Evolutionary conservation across 2,888 invertebrate genomes (phyloP), one percentile per base, ranked within the genome.

Genomic region (Gisinianus flammeolus): DNA sequence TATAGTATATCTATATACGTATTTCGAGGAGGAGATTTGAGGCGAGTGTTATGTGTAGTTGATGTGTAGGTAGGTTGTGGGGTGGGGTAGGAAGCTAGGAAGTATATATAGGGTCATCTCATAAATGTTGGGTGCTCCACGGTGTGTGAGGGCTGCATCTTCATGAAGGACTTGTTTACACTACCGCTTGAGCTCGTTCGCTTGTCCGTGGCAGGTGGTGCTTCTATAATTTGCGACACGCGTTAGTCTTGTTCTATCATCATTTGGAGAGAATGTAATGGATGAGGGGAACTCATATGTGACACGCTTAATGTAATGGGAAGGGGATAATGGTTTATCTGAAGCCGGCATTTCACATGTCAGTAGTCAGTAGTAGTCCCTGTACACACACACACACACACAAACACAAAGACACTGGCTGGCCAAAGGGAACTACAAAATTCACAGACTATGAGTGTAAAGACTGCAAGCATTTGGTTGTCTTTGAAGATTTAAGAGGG

Each of bases 161-260:
- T n/a, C 16, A 19, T 68, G n/a, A n/a, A n/a, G n/a, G n/a, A n/a
- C n/a, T n/a, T n/a, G n/a, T n/a, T n/a, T n/a, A n/a, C n/a, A n/a
- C n/a, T n/a, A n/a, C n/a, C 28, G 10, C 31, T 33, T 30, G 2
- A 4, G 3, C 28, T 12, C 28, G 56, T 24, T 28, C 33, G 22
- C 19, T 64, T 78, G 66, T 78, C 75, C 66, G 70, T 33, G 66
- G 78, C 78, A 78, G 78, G 74, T 78, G 78, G 68, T 78, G 69
- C 54, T 5, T 19, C 30, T 44, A 56, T 77, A 77, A 77, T 77
- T 77, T 72, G 56, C 30, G 74, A 73, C 77, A 71, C 33, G 70
- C 67, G 70, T 35, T 62, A 62, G 68, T 56, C 70, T 62, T 77
- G 62, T 77, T 71, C 56, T 56, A 68, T 68, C 76, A 76, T 76